A percentile compares a stretch with the other conserved stretches of the same genome.
phyloP scores from a whole-genome alignment of 2,113 vertebrate genomes.

The Opisthocomus hoazin region DNA sequence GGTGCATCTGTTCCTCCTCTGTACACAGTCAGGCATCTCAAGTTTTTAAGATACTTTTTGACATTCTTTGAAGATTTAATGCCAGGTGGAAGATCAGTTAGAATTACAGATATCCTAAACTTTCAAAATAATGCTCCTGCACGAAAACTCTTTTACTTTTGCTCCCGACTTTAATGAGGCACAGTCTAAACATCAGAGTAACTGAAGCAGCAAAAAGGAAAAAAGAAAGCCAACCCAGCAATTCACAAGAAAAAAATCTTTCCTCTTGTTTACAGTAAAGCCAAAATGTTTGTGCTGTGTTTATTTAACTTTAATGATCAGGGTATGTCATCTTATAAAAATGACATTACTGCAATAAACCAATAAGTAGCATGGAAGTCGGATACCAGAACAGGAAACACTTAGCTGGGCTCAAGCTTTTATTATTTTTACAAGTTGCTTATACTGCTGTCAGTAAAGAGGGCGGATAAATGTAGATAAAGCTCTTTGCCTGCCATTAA shows the following conservation, averaged over 20 bases:
- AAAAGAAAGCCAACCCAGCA: background rate
- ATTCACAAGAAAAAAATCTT: background rate
- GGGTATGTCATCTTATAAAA: background rate
- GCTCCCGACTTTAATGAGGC: slow-evolving; percentile 36
- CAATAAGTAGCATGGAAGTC: background rate
- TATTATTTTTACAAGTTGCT: background rate
- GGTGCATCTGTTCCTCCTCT: slow-evolving; percentile 55
- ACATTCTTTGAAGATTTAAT: slow-evolving; percentile 35
- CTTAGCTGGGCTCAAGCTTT: background rate
- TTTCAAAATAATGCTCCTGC: slow-evolving; percentile 19
- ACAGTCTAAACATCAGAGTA: background rate
- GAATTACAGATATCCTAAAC: slow-evolving; percentile 31
- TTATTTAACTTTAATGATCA: slow-evolving; percentile 17
- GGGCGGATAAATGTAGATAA: background rate
- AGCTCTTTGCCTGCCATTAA: background rate
- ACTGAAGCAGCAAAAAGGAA: background rate
- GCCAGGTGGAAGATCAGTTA: slow-evolving; percentile 43
- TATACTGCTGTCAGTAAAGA: background rate
- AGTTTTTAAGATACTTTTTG: slow-evolving; percentile 42
- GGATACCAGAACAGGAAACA: background rate
- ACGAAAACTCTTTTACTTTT: slow-evolving; percentile 13
- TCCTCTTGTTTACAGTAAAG: background rate
- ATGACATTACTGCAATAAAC: background rate
- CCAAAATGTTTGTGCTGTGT: background rate
- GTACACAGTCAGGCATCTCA: slow-evolving; percentile 28